Base-by-base conservation (phyloP, 1,140 invertebrate species). In the Episyrphus balteatus region DNA sequence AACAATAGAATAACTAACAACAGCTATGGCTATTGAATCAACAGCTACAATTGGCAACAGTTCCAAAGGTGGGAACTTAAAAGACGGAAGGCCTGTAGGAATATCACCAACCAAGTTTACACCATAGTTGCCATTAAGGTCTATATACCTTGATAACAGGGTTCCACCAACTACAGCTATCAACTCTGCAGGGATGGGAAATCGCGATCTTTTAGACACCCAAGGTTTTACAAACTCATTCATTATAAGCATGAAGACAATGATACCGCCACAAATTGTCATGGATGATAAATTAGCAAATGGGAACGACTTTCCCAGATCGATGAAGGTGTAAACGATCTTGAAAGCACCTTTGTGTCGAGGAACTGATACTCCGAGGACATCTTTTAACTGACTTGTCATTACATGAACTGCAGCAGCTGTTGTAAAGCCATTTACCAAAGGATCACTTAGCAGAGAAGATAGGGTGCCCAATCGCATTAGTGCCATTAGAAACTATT, bases 371-470 rank as follows among this genome's bases (percentile, higher is more conserved):
- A 94, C 62, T 1, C 92, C 92, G 45, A 95, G 72, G 1, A 95
- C 72, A 66, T 91, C 84, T 62, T 90, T 91, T 2, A 95, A 69
- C 71, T 96, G 92, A 6, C 90, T 92, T 0, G 83, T 82, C n/a
- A 92, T 70, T 12, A 96, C 92, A 57, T 94, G 88, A 46, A 93
- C 71, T 0, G 90, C 88, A 5, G 91, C 88, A 1, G 84, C 91
- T 0, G 90, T 92, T 1, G 90, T 95, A 62, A 95, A 94, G 1
- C 89, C 90, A 53, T 82, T 90, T 1, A 96, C 85, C 50, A 97
- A 74, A 1, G 88, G 85, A 58, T 95, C 90, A 1, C 88, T 91
- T 10, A 97, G 74, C 32, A 95, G 75, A 1, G 86, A 80, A 13
- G 86, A 84, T 47, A 95, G 74, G 19, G 84, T 81, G 5, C 92